Percentiles rank a stretch among this genome's conserved stretches.
phyloP scores from a whole-genome alignment of 1,140 invertebrate genomes.

The Orius insidiosus region DNA sequence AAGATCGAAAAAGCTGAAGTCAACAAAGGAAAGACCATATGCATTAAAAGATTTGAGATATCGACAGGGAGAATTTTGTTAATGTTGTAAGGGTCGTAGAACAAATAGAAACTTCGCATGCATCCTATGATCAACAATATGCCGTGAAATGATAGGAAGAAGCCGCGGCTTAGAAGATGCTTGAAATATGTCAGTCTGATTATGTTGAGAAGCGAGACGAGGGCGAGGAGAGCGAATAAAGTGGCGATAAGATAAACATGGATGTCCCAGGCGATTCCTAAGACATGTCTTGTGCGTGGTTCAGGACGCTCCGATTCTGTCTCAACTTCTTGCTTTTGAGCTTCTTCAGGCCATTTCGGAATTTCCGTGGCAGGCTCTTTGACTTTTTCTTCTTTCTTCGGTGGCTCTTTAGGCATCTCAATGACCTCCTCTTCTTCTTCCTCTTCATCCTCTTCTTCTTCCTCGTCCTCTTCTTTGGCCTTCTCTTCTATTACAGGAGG shows the following conservation, averaged over 20 bases:
- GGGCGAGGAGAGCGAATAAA: constrained; percentile 59
- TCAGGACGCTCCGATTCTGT: constrained; percentile 20
- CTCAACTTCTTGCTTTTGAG: constrained; percentile 17
- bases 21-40: constrained; percentile 64
- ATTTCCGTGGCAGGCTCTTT: constrained; percentile 3
- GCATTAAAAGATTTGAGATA: constrained; percentile 60
- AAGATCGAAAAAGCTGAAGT: constrained; percentile 70
- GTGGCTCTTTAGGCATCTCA: not conserved
- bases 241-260: constrained; percentile 72
- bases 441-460: constrained; percentile 6
- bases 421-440: constrained; percentile 2
- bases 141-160: constrained; percentile 67
- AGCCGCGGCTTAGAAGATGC: constrained; percentile 59
- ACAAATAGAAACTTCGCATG: constrained; percentile 65
- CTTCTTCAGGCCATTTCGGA: constrained; percentile 15
- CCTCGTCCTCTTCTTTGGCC: constrained; percentile 1
- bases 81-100: constrained; percentile 78
- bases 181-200: constrained; percentile 62
- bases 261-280: constrained; percentile 65
- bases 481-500: constrained; percentile 16
- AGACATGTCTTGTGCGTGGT: constrained; percentile 21
- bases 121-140: constrained; percentile 63
- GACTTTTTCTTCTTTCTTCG: constrained; percentile 7
- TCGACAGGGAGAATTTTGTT: constrained; percentile 57
- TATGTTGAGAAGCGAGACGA: constrained; percentile 66